Conservation (phyloP, 2,113 vertebrate species). For the Hyaena hyaena region DNA sequence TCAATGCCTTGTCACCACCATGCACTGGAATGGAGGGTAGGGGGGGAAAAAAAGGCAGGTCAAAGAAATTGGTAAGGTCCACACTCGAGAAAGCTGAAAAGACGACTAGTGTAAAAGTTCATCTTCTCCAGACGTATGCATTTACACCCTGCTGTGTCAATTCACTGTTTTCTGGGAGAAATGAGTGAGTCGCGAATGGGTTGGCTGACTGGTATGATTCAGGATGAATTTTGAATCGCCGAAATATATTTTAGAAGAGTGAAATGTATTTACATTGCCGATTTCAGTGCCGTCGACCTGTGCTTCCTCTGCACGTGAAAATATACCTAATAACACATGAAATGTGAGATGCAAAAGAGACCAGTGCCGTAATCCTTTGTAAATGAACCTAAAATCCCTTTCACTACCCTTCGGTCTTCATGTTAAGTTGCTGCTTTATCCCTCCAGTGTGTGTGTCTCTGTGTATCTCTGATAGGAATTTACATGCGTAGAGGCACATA, state of each 20-base stretch:
- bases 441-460: not conserved
- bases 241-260: constrained; percentile 35
- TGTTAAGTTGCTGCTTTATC: no score
- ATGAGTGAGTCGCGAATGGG: not conserved
- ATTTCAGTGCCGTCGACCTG: not conserved
- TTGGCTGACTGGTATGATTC: not conserved
- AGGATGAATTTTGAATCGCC: not conserved
- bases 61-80: constrained; percentile 75
- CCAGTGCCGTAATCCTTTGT: fast-evolving
- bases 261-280: not conserved
- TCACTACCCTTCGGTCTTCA: fast-evolving
- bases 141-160: constrained; percentile 47
- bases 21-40: constrained; percentile 64
- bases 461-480: not conserved
- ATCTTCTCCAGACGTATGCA: constrained; percentile 5
- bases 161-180: not conserved
- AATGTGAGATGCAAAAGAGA: fast-evolving
- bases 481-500: no score
- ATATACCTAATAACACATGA: not conserved
- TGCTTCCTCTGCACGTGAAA: not conserved
- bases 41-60: constrained; percentile 40
- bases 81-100: constrained; percentile 64
- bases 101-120: constrained; percentile 45
- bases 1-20: constrained; percentile 86
- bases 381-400: not conserved